Percentiles rank a stretch among this genome's conserved stretches.
phyloP scores from a whole-genome alignment of 2,113 vertebrate species.

The Eleginops maclovinus region DNA sequence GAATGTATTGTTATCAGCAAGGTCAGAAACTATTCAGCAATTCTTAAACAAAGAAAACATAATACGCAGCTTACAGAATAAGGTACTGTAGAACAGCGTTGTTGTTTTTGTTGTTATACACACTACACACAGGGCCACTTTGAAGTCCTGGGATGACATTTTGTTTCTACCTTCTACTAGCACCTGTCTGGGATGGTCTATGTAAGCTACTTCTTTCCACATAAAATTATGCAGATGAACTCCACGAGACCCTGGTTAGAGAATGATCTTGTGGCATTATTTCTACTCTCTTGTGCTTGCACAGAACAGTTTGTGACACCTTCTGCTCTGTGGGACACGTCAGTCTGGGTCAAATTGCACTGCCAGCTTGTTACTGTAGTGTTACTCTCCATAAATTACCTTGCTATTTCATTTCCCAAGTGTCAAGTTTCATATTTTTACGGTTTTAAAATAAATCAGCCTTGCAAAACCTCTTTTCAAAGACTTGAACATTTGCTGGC shows the following conservation, averaged over 20 bases:
- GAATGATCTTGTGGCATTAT: background rate
- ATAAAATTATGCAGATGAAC: constrained; percentile 7
- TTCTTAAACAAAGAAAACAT: background rate
- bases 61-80: background rate
- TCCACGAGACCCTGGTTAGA: background rate
- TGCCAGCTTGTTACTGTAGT: background rate
- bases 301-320: background rate
- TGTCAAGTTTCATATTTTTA: background rate
- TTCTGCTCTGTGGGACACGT: background rate
- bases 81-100: background rate
- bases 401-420: background rate
- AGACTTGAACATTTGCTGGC: background rate
- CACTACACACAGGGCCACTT: background rate
- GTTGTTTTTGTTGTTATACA: background rate
- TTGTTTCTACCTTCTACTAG: background rate
- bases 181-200: background rate
- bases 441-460: background rate
- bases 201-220: background rate
- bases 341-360: background rate
- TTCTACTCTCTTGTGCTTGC: background rate
- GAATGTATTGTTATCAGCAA: background rate
- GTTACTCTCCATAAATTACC: background rate
- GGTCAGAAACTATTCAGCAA: background rate
- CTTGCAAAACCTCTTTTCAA: background rate
- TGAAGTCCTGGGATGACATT: background rate